Evolutionary conservation across 2,113 vertebrate species (phyloP), one percentile per base, ranked within the genome.

Genomic region (Caracal caracal): DNA sequence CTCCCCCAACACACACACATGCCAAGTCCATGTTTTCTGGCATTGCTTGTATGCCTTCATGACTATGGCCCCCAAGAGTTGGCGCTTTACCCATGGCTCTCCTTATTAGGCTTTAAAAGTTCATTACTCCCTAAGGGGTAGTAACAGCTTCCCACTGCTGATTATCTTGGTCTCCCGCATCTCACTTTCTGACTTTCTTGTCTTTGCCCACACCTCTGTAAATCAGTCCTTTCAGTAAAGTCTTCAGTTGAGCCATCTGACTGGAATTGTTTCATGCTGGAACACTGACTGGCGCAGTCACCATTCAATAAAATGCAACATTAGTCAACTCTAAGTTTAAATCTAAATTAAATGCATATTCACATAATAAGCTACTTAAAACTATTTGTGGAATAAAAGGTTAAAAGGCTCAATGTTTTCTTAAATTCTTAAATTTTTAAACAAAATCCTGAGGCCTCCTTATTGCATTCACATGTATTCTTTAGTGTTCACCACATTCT

Each of bases 341-440:
- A 40, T 47, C 19, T 78, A 56, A 86, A 10, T 91, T 66, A 51
- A 73, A 90, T 22, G 59, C 43, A 83, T 56, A 26, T 40, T 19
- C 28, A 71, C 10, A 70, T 78, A 83, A 83, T 33, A 51, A 79
- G 12, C 20, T 40, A 76, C 40, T 94, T 88, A 91, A 76, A 93
- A 85, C 9, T 71, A 49, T 85, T 90, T 93, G 10, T 92, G 16
- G 35, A 87, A 73, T 75, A 17, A 90, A 78, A 93, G 85, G 28
- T 33, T 65, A 96, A 75, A 88, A 85, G 43, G 28, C 70, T 85
- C 40, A 92, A 28, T 94, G 11, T 88, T 91, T 96, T 93, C 89
- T 59, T 59, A 59, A 59, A 22, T 59, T 59, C 20, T 59, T 59
- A 59, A 22, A 59, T 19, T 59, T 59, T 59, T 59, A 59, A 59